Conservation (phyloP, 2,113 vertebrate genomes). For the Cyprinodon brontotheroides region DNA sequence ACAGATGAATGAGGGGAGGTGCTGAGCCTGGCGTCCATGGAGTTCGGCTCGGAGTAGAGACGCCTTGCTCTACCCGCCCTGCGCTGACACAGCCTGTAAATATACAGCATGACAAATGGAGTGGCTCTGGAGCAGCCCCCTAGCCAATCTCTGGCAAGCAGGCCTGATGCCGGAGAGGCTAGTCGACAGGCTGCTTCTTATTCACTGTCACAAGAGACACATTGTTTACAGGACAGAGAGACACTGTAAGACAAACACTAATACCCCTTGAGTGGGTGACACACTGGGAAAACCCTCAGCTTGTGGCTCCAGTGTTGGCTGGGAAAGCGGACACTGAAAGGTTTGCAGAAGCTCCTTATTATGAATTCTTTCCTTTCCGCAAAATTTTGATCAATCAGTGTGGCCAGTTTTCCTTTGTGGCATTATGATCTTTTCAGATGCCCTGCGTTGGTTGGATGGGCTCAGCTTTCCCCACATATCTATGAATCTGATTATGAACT, state of each 20-base stretch:
- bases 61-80: constrained; percentile 68
- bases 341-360: constrained; percentile 31
- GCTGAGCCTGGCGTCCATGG: constrained; percentile 66
- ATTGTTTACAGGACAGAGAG: constrained; percentile 74
- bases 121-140: constrained; percentile 63
- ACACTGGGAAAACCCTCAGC: constrained; percentile 66
- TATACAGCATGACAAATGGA: constrained; percentile 76
- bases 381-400: constrained; percentile 38
- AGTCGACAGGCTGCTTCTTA: constrained; percentile 66
- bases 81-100: constrained; percentile 74
- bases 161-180: constrained; percentile 68
- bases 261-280: constrained; percentile 67
- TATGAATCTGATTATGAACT: constrained; percentile 30
- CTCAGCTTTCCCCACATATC: constrained; percentile 41
- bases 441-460: constrained; percentile 40
- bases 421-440: constrained; percentile 30
- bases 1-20: constrained; percentile 82
- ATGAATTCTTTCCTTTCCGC: constrained; percentile 1
- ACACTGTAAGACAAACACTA: constrained; percentile 72
- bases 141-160: constrained; percentile 61
- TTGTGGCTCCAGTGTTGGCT: constrained; percentile 52
- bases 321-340: constrained; percentile 34
- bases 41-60: constrained; percentile 69
- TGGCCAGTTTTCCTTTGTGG: constrained; percentile 33
- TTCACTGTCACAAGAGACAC: constrained; percentile 73